Percentiles rank a stretch among this genome's conserved stretches.
Conservation (phyloP, 2,888 invertebrate genomes). For the Lithophane socia region DNA sequence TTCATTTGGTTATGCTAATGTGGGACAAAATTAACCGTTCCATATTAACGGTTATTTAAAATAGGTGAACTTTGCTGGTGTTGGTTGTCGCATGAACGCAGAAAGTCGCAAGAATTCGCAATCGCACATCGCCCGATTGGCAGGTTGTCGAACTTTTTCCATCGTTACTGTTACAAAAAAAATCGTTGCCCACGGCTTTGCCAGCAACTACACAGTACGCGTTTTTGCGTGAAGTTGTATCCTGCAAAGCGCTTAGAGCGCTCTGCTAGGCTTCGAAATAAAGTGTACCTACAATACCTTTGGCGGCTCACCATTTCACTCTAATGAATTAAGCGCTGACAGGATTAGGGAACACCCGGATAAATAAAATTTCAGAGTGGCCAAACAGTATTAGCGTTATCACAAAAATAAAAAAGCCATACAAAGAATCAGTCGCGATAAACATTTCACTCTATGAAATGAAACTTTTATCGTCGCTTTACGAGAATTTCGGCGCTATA, state of each 20-base stretch:
- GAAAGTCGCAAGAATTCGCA: constrained; percentile 28
- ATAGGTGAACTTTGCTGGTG: background rate
- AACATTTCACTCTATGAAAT: constrained; percentile 67
- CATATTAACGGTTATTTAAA: background rate
- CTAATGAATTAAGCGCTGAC: constrained; percentile 21
- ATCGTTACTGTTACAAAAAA: constrained; percentile 51
- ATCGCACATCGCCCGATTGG: constrained; percentile 24
- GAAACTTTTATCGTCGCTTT: constrained; percentile 74
- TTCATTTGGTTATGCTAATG: constrained; percentile 29
- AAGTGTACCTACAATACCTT: constrained; percentile 16
- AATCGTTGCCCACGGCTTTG: constrained; percentile 37
- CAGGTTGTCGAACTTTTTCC: constrained; percentile 46
- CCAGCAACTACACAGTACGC: constrained; percentile 44
- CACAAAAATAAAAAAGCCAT: constrained; percentile 60
- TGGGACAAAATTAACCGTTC: background rate
- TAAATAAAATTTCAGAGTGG: constrained; percentile 33
- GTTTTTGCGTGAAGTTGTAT: constrained; percentile 46
- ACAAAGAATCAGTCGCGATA: constrained; percentile 59
- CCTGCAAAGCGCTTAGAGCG: constrained; percentile 47
- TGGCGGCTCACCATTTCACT: background rate
- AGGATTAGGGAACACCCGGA: constrained; percentile 10
- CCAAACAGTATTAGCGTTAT: constrained; percentile 49
- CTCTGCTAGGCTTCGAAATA: constrained; percentile 25
- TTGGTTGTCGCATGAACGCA: background rate
- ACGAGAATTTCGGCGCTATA: constrained; percentile 76